Conservation (phyloP, 2,888 invertebrate species). For the Poecilobothrus nobilitatus region DNA sequence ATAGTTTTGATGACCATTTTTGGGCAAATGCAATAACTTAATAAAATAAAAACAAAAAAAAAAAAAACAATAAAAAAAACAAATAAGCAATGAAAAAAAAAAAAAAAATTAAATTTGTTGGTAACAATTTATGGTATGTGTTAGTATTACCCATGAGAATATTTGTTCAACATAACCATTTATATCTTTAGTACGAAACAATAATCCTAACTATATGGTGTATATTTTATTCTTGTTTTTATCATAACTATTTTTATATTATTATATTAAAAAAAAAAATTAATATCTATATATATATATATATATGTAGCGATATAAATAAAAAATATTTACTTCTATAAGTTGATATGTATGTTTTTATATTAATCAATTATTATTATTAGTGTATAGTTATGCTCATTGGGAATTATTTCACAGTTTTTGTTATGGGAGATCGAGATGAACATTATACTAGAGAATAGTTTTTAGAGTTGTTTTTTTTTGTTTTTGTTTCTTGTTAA, state of each 20-base stretch:
- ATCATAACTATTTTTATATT: neutral
- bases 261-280: neutral
- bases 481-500: too few species aligned
- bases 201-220: too few species aligned
- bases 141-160: constrained; percentile 4
- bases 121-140: constrained; percentile 3
- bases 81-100: too few species aligned
- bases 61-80: neutral
- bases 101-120: neutral
- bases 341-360: neutral
- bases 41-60: neutral
- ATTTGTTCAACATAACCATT: neutral
- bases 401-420: constrained; percentile 1
- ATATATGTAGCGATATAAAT: too few species aligned
- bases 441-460: too few species aligned
- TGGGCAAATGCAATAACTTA: neutral
- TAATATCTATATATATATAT: neutral
- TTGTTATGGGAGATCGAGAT: neutral
- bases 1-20: neutral
- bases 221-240: neutral
- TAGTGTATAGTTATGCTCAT: neutral
- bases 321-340: too few species aligned
- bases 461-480: too few species aligned
- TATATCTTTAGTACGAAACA: neutral
- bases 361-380: constrained; percentile 1